These are phyloP conservation scores for Dendroctonus ponderosae DNA, from an alignment of 1,140 invertebrate species.

Conservation along the genomic window DNA sequence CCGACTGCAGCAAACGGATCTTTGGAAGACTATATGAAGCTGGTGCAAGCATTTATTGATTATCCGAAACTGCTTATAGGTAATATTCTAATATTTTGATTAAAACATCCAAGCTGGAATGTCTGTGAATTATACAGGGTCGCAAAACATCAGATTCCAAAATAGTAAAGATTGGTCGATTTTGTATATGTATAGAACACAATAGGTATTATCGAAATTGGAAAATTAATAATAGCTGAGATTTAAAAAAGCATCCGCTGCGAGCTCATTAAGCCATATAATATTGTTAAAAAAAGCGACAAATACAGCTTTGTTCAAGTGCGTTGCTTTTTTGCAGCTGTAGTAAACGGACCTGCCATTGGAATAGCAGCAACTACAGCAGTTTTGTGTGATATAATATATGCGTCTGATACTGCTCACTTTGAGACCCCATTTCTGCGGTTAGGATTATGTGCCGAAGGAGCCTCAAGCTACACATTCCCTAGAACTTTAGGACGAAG, in stretches of 20 bases:
- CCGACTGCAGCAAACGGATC: slow-evolving; percentile 25
- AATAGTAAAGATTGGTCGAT: too few species aligned
- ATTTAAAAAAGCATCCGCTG: neutral
- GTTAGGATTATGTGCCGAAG: slow-evolving; percentile 80
- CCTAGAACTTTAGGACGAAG: slow-evolving; percentile 76
- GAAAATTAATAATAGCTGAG: neutral
- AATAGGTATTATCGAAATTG: neutral
- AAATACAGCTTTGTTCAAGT: neutral
- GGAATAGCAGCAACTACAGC: slow-evolving; percentile 84
- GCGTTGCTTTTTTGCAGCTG: slow-evolving; percentile 49
- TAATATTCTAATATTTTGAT: neutral
- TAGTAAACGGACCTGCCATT: slow-evolving; percentile 93
- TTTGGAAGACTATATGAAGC: slow-evolving; percentile 50
- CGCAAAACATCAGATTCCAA: too few species aligned
- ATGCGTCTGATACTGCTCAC: slow-evolving; percentile 78
- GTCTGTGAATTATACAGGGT: too few species aligned
- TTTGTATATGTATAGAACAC: too few species aligned
- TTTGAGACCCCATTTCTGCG: slow-evolving; percentile 84
- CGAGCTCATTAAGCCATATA: neutral
- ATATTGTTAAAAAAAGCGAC: neutral
- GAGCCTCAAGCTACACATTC: slow-evolving; percentile 80
- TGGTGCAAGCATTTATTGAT: slow-evolving; percentile 77
- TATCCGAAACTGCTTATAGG: slow-evolving; percentile 84
- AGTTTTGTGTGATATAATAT: slow-evolving; percentile 84
- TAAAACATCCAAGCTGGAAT: neutral